Percentiles rank a stretch among this genome's conserved stretches.
Conservation (phyloP, 2,888 invertebrate species). For the Tenthredo distinguenda region DNA sequence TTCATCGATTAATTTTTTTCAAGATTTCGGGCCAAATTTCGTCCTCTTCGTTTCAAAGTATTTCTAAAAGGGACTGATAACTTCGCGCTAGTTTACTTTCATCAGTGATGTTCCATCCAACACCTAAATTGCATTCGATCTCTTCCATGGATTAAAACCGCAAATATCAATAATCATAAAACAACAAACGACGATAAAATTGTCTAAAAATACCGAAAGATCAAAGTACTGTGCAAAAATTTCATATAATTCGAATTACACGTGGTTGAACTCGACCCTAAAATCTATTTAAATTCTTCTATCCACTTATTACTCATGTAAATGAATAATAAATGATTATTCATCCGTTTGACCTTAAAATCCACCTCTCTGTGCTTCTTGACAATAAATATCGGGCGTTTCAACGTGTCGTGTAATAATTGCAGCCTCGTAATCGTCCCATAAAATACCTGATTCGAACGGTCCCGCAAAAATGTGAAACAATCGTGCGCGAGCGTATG, state of each 20-base stretch:
- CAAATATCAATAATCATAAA: not conserved
- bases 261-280: not conserved
- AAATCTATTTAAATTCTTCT: not conserved
- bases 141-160: not conserved
- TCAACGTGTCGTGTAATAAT: not conserved
- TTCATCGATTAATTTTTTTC: not conserved
- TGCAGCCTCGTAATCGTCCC: not conserved
- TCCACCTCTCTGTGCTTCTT: not conserved
- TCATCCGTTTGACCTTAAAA: not conserved
- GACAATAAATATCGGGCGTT: not conserved
- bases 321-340: not conserved
- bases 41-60: not conserved
- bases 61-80: not conserved
- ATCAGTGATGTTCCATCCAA: not conserved
- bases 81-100: not conserved
- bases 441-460: not conserved
- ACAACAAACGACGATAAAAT: not conserved
- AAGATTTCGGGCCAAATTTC: not conserved
- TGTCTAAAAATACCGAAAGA: not conserved
- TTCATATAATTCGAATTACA: not conserved
- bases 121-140: not conserved
- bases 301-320: not conserved
- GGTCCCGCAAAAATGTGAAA: conserved; percentile 22
- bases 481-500: conserved; percentile 46
- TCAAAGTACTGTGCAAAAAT: not conserved